Conservation (phyloP, 2,113 vertebrate species). For the Piliocolobus tephrosceles region DNA sequence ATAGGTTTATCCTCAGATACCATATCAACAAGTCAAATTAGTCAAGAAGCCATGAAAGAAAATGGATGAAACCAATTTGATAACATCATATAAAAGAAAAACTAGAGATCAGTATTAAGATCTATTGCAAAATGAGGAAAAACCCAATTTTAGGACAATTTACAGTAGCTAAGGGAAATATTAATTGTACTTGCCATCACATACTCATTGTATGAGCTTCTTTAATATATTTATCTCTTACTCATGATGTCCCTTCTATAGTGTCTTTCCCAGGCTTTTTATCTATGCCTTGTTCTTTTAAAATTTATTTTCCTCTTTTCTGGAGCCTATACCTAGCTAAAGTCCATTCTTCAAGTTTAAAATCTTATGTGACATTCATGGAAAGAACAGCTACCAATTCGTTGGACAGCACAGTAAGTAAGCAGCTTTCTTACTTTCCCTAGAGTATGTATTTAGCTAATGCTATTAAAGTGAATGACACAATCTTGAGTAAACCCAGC, state of each 20-base stretch:
- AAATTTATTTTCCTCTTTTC: not conserved
- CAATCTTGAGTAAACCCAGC: constrained; percentile 15
- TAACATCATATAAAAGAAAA: not conserved
- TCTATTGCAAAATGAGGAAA: not conserved
- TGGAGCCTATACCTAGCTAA: not conserved
- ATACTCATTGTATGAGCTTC: not conserved
- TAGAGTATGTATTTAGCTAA: not conserved
- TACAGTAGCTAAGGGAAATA: not conserved
- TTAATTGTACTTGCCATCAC: not conserved
- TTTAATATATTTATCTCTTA: not conserved
- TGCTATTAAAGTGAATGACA: not conserved
- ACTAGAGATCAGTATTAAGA: not conserved
- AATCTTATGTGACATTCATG: not conserved
- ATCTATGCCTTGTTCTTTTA: not conserved
- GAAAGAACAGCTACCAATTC: not conserved
- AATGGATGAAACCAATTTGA: not conserved
- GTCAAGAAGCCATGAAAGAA: constrained; percentile 15
- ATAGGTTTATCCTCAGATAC: not conserved
- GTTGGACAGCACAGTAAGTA: not conserved
- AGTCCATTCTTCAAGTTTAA: not conserved
- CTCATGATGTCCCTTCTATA: not conserved
- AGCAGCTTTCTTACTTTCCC: not conserved
- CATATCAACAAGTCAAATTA: not conserved
- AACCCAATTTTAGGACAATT: not conserved
- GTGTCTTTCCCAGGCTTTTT: not conserved